These are phyloP conservation scores for Myripristis jacobus DNA, from an alignment of 2,797 vertebrate genomes.

Conservation along the genomic window DNA sequence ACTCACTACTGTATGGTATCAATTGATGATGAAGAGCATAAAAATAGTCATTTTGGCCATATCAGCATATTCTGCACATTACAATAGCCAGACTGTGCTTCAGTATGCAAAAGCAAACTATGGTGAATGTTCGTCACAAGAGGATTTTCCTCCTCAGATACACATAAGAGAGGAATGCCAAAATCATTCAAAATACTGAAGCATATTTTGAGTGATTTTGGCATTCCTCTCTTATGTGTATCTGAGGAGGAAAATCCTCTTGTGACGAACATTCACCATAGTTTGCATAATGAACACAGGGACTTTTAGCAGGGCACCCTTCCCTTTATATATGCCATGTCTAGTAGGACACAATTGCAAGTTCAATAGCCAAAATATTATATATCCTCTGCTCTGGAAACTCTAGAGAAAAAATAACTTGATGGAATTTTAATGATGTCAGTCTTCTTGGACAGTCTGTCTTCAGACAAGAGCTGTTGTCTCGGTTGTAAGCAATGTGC, in stretches of 20 bases:
- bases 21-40: too few species aligned
- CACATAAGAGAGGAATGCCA: slow-evolving; percentile 44
- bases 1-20: too few species aligned
- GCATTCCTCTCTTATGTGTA: slow-evolving; percentile 38
- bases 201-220: slow-evolving; percentile 38
- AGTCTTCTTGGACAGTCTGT: slow-evolving; percentile 48
- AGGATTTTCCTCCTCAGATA: slow-evolving; percentile 30
- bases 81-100: slow-evolving; percentile 12
- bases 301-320: slow-evolving; percentile 27
- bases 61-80: neutral
- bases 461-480: slow-evolving; percentile 50
- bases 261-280: neutral
- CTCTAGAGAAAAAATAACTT: slow-evolving; percentile 43
- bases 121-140: neutral
- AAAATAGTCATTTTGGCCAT: too few species aligned
- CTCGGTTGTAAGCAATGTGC: slow-evolving; percentile 42
- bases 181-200: slow-evolving; percentile 24
- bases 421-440: slow-evolving; percentile 62
- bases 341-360: slow-evolving; percentile 20
- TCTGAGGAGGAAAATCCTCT: slow-evolving; percentile 23
- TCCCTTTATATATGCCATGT: slow-evolving; percentile 15
- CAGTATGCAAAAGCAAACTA: slow-evolving; percentile 15
- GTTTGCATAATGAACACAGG: slow-evolving; percentile 5
- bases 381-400: slow-evolving; percentile 51
- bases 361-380: slow-evolving; percentile 26